phyloP scores from a whole-genome alignment of 2,888 invertebrate species.

The Vesta saturnalis region DNA sequence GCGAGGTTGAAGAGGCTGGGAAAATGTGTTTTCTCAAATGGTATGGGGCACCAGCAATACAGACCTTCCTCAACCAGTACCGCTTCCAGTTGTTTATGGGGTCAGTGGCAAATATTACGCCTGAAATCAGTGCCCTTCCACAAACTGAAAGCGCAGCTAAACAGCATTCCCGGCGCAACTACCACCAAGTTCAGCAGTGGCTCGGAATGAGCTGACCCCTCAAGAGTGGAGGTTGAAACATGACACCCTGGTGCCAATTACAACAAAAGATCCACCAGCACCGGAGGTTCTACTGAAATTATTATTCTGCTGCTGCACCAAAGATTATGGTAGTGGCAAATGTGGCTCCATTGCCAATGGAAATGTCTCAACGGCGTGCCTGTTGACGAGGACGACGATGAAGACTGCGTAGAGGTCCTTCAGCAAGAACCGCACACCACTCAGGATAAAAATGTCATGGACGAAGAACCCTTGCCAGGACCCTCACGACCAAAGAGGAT shows the following conservation, averaged over 20 bases:
- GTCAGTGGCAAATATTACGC: no score
- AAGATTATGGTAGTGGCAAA: not conserved
- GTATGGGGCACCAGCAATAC: not conserved
- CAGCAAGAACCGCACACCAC: not conserved
- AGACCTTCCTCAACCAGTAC: not conserved
- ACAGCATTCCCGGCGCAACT: no score
- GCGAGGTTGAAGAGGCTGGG: not conserved
- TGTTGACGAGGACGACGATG: not conserved
- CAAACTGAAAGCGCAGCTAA: no score
- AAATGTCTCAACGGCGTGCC: no score
- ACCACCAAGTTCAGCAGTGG: no score
- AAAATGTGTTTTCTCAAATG: not conserved
- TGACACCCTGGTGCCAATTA: not conserved
- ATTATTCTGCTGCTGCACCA: not conserved
- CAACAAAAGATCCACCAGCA: not conserved
- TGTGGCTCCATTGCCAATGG: not conserved
- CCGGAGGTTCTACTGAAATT: not conserved
- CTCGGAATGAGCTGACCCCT: not conserved
- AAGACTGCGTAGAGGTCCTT: not conserved
- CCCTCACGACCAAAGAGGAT: not conserved
- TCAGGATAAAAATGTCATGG: not conserved
- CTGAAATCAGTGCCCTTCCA: no score
- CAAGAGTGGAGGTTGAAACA: not conserved
- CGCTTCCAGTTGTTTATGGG: no score
- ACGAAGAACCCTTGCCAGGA: not conserved